phyloP scores from a whole-genome alignment of 2,113 vertebrate genomes.

The Cynocephalus volans region DNA sequence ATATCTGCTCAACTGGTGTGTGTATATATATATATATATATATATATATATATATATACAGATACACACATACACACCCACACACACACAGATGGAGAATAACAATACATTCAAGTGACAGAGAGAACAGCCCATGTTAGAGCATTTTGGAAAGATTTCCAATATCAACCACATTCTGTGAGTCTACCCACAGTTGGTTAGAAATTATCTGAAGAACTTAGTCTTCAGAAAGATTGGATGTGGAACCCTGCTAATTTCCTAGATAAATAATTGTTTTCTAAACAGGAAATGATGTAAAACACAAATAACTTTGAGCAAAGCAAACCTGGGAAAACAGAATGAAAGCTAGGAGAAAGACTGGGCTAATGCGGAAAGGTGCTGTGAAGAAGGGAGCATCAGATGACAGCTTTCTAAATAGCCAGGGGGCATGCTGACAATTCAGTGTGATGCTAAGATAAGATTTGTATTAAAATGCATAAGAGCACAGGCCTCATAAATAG shows the following conservation, averaged over 20 bases:
- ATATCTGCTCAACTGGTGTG: neutral
- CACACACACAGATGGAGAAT: neutral
- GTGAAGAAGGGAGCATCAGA: constrained; percentile 8
- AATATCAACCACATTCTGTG: neutral
- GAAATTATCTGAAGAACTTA: constrained; percentile 12
- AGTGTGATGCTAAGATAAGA: constrained; percentile 16
- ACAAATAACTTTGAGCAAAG: constrained; percentile 43
- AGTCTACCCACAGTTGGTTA: neutral
- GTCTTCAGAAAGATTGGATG: neutral
- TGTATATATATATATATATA: neutral
- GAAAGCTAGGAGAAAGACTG: constrained; percentile 11
- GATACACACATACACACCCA: neutral
- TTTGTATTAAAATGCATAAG: constrained; percentile 24
- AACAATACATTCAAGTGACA: neutral
- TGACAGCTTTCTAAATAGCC: constrained; percentile 67
- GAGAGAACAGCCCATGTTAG: neutral
- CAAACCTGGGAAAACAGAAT: neutral
- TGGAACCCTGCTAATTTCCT: constrained; percentile 29
- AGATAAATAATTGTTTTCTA: constrained; percentile 29
- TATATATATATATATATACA: neutral
- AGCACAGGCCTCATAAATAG: constrained; percentile 37
- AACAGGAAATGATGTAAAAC: constrained; percentile 6
- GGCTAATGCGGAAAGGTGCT: neutral
- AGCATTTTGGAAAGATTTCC: constrained; percentile 46
- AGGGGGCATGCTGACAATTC: constrained; percentile 16